phyloP scores from a whole-genome alignment of 2,113 vertebrate species.

The Grallaria varia region DNA sequence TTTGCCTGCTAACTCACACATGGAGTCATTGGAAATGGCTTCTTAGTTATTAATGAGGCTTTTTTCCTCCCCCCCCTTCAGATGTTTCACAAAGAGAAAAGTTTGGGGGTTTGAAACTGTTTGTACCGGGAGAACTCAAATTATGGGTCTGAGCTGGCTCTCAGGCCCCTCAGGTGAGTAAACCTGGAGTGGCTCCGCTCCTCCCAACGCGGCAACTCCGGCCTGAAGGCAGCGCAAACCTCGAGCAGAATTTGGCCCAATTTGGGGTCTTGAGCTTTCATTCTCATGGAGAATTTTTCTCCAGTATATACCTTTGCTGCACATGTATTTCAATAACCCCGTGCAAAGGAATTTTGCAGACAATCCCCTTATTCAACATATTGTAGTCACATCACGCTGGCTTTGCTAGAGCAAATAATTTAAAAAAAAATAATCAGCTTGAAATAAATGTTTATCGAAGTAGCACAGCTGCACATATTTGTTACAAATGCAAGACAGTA shows the following conservation, averaged over 20 bases:
- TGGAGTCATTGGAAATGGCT: slow-evolving; percentile 17
- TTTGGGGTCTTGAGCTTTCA: not conserved
- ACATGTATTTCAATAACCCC: not conserved
- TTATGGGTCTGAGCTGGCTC: not conserved
- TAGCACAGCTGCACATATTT: slow-evolving; percentile 67
- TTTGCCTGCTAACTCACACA: not conserved
- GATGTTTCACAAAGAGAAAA: not conserved
- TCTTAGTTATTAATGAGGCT: slow-evolving; percentile 55
- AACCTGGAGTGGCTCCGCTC: not conserved
- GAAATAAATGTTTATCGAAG: slow-evolving; percentile 66
- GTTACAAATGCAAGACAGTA: slow-evolving; percentile 45
- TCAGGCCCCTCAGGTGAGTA: not conserved
- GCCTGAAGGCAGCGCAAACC: not conserved
- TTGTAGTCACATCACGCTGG: slow-evolving; percentile 16
- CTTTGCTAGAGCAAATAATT: slow-evolving; percentile 29
- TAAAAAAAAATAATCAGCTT: slow-evolving; percentile 54
- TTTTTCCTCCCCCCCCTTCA: not conserved
- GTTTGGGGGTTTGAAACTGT: not conserved
- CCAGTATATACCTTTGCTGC: not conserved
- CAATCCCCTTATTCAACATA: slow-evolving; percentile 13
- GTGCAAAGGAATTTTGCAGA: slow-evolving; percentile 22
- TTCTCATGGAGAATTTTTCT: not conserved
- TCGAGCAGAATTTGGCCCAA: not conserved
- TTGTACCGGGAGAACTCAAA: not conserved
- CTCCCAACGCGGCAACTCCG: not conserved